phyloP scores from a whole-genome alignment of 92 coral and sea anemone species.

The Metridium senile region DNA sequence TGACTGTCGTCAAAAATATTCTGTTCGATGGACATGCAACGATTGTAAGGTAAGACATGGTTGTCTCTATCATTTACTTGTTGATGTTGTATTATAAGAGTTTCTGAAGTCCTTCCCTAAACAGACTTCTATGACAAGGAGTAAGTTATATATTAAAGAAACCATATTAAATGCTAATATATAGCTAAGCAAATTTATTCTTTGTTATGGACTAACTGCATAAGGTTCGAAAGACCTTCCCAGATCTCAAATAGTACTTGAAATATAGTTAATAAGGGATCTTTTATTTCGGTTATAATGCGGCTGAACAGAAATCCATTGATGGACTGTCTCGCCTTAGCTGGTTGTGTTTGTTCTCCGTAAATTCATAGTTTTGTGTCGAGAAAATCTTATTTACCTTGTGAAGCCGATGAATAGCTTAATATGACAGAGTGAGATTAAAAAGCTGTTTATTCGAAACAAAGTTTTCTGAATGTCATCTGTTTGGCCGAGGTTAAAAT shows the following conservation, averaged over 20 bases:
- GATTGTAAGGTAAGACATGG: conserved; percentile 58
- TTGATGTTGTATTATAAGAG: neutral
- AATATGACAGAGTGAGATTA: conserved; percentile 37
- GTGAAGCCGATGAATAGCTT: conserved; percentile 29
- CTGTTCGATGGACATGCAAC: conserved; percentile 64
- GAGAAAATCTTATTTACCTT: conserved; percentile 25
- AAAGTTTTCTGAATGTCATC: conserved; percentile 24
- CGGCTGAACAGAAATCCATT: conserved; percentile 13
- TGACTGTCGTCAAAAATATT: conserved; percentile 50
- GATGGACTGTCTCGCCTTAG: conserved; percentile 20
- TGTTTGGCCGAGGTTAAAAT: conserved; percentile 23
- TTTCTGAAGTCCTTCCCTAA: neutral
- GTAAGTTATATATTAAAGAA: too few species aligned
- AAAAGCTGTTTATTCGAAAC: conserved; percentile 41
- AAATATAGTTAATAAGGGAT: neutral
- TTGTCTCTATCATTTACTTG: neutral
- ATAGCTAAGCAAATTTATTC: too few species aligned
- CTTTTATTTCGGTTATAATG: conserved; percentile 9
- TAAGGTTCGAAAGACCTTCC: neutral
- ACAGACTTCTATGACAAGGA: conserved; percentile 4
- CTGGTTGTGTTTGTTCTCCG: neutral
- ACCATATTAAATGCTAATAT: too few species aligned
- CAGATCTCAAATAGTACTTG: conserved; percentile 21
- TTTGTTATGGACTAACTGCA: too few species aligned
- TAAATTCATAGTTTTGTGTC: conserved; percentile 6